A percentile compares a stretch with the other conserved stretches of the same genome.
Conservation (phyloP, 2,797 vertebrate genomes). For the Chaunax sp. region DNA sequence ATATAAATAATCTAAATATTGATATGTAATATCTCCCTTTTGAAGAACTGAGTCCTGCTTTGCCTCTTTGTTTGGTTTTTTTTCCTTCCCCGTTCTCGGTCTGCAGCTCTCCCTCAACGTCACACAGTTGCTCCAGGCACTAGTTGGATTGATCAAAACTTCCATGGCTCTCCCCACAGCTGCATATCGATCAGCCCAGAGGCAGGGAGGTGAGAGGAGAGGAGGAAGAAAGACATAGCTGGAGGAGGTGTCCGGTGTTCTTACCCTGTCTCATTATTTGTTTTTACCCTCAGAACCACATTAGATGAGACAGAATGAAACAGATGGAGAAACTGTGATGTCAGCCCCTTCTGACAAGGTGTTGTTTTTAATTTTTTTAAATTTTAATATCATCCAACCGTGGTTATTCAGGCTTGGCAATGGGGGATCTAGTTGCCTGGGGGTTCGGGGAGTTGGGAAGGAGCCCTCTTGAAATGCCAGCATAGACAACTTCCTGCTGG, state of each 20-base stretch:
- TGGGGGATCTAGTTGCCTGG: too few relatives aligned
- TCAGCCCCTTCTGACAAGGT: conserved; percentile 31
- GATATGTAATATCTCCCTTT: background rate
- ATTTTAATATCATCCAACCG: too few relatives aligned
- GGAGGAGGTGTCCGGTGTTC: conserved; percentile 28
- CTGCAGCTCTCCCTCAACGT: conserved; percentile 11
- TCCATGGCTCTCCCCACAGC: conserved; percentile 48
- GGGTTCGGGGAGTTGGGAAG: too few relatives aligned
- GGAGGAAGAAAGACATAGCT: conserved; percentile 24
- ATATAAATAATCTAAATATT: too few relatives aligned
- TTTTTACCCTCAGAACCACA: conserved; percentile 22
- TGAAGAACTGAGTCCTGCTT: conserved; percentile 1
- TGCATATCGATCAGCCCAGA: conserved; percentile 56
- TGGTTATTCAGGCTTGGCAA: too few relatives aligned
- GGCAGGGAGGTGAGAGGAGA: conserved; percentile 10
- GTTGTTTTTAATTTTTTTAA: too few relatives aligned
- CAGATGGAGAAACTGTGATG: conserved; percentile 42
- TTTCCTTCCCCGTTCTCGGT: background rate
- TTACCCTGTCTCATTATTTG: conserved; percentile 15
- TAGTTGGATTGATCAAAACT: conserved; percentile 66
- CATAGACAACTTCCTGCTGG: too few relatives aligned
- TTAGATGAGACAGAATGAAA: conserved; percentile 29
- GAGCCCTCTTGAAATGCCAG: too few relatives aligned
- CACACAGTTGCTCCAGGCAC: conserved; percentile 52
- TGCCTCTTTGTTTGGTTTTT: background rate